These are phyloP conservation scores for Drosophila pectinifera DNA, from an alignment of 1,140 invertebrate species.

Conservation along the genomic window DNA sequence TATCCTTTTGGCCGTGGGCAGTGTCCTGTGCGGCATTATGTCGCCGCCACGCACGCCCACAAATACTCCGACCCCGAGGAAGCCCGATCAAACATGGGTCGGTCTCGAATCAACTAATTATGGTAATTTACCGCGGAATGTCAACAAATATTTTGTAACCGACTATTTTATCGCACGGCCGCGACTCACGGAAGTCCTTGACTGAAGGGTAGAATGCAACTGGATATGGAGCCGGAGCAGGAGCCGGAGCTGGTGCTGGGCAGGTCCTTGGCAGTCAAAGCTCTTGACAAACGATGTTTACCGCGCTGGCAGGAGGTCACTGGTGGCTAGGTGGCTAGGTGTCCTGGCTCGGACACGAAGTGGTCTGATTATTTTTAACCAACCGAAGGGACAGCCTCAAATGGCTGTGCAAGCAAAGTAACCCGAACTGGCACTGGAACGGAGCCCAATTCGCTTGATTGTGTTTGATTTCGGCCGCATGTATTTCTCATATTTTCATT, in stretches of 20 bases:
- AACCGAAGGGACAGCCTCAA: slow-evolving; percentile 53
- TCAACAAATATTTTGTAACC: slow-evolving; percentile 81
- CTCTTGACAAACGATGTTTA: slow-evolving; percentile 81
- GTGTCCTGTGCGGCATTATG: slow-evolving; percentile 61
- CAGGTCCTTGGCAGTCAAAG: slow-evolving; percentile 56
- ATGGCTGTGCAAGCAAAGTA: slow-evolving; percentile 54
- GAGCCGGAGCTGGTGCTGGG: slow-evolving; percentile 15
- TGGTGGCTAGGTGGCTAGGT: slow-evolving; percentile 28
- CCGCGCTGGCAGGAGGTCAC: slow-evolving; percentile 44
- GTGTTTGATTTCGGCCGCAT: slow-evolving; percentile 70
- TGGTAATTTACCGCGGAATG: slow-evolving; percentile 80
- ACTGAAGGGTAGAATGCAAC: slow-evolving; percentile 27
- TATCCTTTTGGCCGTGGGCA: slow-evolving; percentile 73
- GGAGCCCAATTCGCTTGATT: slow-evolving; percentile 78
- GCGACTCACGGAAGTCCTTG: slow-evolving; percentile 45
- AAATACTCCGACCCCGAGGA: neutral
- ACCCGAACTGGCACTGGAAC: slow-evolving; percentile 55
- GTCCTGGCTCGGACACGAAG: slow-evolving; percentile 63
- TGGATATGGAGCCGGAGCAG: slow-evolving; percentile 9
- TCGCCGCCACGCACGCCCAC: slow-evolving; percentile 40
- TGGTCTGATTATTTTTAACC: slow-evolving; percentile 78
- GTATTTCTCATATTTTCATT: slow-evolving; percentile 14
- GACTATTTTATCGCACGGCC: slow-evolving; percentile 63
- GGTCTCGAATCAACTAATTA: slow-evolving; percentile 81
- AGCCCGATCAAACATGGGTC: slow-evolving; percentile 69